Evolutionary conservation across 2,113 vertebrate genomes (phyloP).

Genomic region (Mormyrus iriodes): DNA sequence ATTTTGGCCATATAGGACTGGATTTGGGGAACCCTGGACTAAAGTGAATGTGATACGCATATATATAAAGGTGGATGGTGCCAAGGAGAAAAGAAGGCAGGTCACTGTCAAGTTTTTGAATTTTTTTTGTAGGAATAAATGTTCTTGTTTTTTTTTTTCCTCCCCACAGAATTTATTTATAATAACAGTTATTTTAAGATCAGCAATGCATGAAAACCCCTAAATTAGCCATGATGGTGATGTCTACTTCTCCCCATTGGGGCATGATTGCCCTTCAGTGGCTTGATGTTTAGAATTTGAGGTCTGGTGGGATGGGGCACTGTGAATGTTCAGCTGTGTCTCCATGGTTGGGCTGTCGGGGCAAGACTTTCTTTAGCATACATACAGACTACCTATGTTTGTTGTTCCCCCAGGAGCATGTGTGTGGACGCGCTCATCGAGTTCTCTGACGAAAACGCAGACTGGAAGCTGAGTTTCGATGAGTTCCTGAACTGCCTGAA

Average conservation of each 20-base stretch:
- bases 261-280: neutral
- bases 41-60: neutral
- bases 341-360: neutral
- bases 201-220: neutral
- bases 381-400: neutral
- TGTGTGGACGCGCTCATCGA: slow-evolving; percentile 97
- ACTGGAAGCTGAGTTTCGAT: slow-evolving; percentile 96
- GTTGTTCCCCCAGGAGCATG: slow-evolving; percentile 70
- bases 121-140: neutral
- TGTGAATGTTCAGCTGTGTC: neutral
- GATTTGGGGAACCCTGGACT: no score
- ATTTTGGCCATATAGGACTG: no score
- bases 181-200: neutral
- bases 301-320: neutral
- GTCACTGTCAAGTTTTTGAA: neutral
- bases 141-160: neutral
- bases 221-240: neutral
- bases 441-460: slow-evolving; percentile 93
- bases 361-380: neutral
- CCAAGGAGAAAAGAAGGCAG: neutral
- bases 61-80: neutral
- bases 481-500: slow-evolving; percentile 97
- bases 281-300: neutral
- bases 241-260: neutral
- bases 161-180: neutral